These are phyloP conservation scores for Melanotaenia boesemani DNA, from an alignment of 2,797 vertebrate species.

Conservation along the genomic window DNA sequence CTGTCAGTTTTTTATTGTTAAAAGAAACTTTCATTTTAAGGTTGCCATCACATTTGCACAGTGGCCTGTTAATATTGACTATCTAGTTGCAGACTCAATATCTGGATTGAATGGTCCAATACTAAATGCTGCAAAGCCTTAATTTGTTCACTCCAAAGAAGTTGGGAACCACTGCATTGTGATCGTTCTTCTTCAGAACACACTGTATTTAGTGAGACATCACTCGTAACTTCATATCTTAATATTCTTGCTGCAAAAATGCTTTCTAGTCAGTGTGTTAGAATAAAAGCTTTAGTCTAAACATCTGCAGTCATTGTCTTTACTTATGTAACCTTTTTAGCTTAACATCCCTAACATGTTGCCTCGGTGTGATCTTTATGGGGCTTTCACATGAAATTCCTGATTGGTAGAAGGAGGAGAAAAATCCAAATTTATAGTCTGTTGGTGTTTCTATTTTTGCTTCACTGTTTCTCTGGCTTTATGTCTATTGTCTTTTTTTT, in stretches of 20 bases:
- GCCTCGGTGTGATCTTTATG: not conserved
- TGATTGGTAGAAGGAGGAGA: not conserved
- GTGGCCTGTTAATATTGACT: too few species aligned
- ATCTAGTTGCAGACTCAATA: too few species aligned
- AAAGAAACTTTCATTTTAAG: too few species aligned
- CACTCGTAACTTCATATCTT: not conserved
- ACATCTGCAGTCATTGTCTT: too few species aligned
- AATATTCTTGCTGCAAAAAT: not conserved
- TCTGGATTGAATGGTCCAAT: too few species aligned
- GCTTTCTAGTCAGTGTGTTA: not conserved
- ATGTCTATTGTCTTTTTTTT: not conserved
- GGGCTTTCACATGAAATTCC: not conserved
- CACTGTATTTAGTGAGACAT: too few species aligned
- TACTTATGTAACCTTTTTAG: not conserved
- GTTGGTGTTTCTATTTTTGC: not conserved
- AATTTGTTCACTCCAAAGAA: not conserved
- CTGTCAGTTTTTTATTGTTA: too few species aligned
- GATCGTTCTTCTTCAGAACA: too few species aligned
- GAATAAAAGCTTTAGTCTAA: too few species aligned
- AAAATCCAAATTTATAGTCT: too few species aligned
- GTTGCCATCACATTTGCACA: too few species aligned
- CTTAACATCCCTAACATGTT: constrained; percentile 9
- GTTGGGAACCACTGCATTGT: not conserved
- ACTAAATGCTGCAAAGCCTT: not conserved
- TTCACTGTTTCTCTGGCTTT: not conserved